Evolutionary conservation across 2,888 invertebrate genomes (phyloP), one percentile per base, ranked within the genome.

Genomic region (Malachius bipustulatus): DNA sequence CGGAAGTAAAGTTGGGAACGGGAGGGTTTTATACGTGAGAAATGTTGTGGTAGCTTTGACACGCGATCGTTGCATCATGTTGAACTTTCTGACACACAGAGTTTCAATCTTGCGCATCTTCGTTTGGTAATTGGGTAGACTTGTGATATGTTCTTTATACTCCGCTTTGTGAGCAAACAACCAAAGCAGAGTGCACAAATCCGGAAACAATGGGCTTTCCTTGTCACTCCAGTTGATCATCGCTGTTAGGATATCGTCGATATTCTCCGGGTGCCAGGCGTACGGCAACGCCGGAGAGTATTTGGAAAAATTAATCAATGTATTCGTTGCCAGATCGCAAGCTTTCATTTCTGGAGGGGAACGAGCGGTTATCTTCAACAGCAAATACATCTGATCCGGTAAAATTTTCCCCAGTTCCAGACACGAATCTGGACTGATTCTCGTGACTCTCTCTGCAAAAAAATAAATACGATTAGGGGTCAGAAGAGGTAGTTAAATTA

Each of bases 221-320:
- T 73, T 78, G 49, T 73, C 75, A 50, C 76, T 77, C 63, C 73
- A 79, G 36, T 77, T 69, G 55, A 69, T 60, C 66, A 82, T 67
- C 52, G 76, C 69, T 48, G 71, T 75, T 26, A 81, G 59, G 30
- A 80, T 62, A 2, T 68, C 67, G 14, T 71, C 63, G 12, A 80
- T 67, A 32, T 71, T 67, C 24, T 73, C 64, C 44, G 72, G 69
- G 66, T 70, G 56, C 56, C 77, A 77, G 36, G 74, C 71, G 46
- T 70, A 69, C 1, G 67, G 65, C 6, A 69, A 73, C 0, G 77
- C 77, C 32, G 65, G 59, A 33, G 64, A 64, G 47, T 75, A 77
- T 37, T 80, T 72, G 8, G 73, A 69, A 41, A 82, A 59, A 51
- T 80, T 82, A 28, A 81, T 70, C 16, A 82, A 66, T 28, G 81